A percentile compares a stretch with the other conserved stretches of the same genome.
Conservation (phyloP, 2,113 vertebrate species). For the Pluvianellus socialis region DNA sequence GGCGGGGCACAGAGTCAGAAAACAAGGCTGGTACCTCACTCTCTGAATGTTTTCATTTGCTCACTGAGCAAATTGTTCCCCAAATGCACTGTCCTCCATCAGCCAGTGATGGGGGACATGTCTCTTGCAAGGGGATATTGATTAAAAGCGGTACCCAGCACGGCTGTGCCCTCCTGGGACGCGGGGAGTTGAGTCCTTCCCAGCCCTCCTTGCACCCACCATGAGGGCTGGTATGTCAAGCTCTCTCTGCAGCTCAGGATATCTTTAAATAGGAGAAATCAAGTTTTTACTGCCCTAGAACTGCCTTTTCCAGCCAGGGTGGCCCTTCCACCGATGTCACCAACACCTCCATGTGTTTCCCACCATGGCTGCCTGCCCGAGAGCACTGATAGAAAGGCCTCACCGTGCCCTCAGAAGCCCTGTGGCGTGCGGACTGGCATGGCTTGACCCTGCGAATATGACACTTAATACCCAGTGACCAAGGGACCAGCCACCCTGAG, state of each 20-base stretch:
- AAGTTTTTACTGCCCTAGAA: not conserved
- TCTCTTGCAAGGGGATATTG: not conserved
- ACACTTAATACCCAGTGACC: not conserved
- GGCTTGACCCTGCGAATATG: rapidly evolving
- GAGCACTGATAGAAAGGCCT: not conserved
- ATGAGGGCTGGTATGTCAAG: not conserved
- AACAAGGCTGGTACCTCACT: not conserved
- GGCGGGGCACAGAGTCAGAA: not conserved
- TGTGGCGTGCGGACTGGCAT: rapidly evolving
- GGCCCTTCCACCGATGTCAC: rapidly evolving
- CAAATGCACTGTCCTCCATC: not conserved
- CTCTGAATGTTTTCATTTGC: not conserved
- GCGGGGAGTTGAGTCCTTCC: not conserved
- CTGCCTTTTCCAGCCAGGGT: not conserved
- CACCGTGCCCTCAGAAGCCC: not conserved
- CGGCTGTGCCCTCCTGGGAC: rapidly evolving
- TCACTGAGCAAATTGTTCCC: not conserved
- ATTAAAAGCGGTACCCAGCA: not conserved
- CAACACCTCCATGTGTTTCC: not conserved
- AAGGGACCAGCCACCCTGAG: rapidly evolving
- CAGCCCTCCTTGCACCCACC: not conserved
- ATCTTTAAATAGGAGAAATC: not conserved
- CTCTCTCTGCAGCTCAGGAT: not conserved
- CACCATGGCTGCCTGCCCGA: not conserved
- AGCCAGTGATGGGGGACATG: not conserved